Percentiles rank a stretch among this genome's conserved stretches.
These are phyloP conservation scores for Venturia canescens DNA, from an alignment of 1,140 invertebrate species.

Conservation along the genomic window DNA sequence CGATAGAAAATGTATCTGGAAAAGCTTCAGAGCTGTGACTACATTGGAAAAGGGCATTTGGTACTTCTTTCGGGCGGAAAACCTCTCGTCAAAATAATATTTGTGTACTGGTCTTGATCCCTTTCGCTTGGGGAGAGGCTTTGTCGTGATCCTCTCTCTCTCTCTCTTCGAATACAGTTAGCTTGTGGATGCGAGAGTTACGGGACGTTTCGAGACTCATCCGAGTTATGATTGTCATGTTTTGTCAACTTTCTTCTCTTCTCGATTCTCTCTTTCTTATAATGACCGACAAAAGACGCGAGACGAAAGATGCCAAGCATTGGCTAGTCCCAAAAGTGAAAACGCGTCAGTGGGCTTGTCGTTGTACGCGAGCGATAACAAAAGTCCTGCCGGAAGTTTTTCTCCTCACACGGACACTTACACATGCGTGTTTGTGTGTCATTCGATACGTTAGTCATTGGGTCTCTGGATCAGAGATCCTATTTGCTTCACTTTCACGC, in stretches of 20 bases:
- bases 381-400: slow-evolving; percentile 66
- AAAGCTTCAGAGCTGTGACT: background rate
- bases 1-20: background rate
- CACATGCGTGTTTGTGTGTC: slow-evolving; percentile 42
- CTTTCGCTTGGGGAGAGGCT: slow-evolving; percentile 45
- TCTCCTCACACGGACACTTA: slow-evolving; percentile 32
- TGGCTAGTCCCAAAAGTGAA: slow-evolving; percentile 33
- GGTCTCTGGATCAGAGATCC: slow-evolving; percentile 15
- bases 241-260: slow-evolving; percentile 74
- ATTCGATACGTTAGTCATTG: slow-evolving; percentile 69
- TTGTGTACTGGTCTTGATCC: slow-evolving; percentile 60
- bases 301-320: background rate
- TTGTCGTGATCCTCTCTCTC: slow-evolving; percentile 49
- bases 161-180: slow-evolving; percentile 33
- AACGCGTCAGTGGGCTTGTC: slow-evolving; percentile 45
- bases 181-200: slow-evolving; percentile 53
- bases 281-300: slow-evolving; percentile 55
- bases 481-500: slow-evolving; percentile 43
- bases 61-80: slow-evolving; percentile 33
- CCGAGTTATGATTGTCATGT: slow-evolving; percentile 71
- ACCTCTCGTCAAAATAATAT: slow-evolving; percentile 67
- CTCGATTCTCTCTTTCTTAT: slow-evolving; percentile 35
- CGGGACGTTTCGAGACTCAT: slow-evolving; percentile 35
- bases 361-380: slow-evolving; percentile 52
- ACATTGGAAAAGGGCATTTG: background rate